phyloP scores from a whole-genome alignment of 2,113 vertebrate species.

The Eclectus roratus region DNA sequence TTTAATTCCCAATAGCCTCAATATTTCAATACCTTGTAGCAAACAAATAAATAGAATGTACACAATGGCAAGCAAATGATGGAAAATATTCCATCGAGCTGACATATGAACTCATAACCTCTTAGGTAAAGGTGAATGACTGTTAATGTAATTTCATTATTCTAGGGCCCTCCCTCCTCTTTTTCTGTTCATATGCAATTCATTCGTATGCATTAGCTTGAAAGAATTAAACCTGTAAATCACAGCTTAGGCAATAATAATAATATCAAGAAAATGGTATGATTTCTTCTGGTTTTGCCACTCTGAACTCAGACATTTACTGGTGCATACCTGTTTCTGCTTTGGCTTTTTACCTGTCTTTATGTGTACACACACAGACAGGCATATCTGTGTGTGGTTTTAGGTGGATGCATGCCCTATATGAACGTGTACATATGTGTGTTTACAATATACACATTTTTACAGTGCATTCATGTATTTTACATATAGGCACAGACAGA shows the following conservation, averaged over 20 bases:
- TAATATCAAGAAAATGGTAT: neutral
- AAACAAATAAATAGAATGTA: conserved; percentile 27
- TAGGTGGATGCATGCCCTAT: neutral
- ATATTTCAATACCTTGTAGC: conserved; percentile 37
- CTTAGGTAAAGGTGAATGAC: conserved; percentile 63
- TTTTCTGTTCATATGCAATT: conserved; percentile 7
- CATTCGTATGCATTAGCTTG: conserved; percentile 34
- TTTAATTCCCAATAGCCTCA: conserved; percentile 46
- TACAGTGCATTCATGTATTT: neutral
- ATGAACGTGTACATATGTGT: neutral
- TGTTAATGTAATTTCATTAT: conserved; percentile 56
- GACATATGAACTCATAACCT: conserved; percentile 52
- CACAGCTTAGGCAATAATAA: conserved; percentile 30
- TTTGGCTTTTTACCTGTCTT: neutral
- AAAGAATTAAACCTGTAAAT: conserved; percentile 63
- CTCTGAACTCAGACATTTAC: neutral
- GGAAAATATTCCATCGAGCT: conserved; percentile 16
- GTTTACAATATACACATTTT: neutral
- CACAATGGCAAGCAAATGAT: conserved; percentile 59
- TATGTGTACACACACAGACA: fast-evolving
- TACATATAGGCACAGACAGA: neutral
- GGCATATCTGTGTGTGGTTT: neutral
- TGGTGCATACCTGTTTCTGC: neutral
- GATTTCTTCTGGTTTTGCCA: conserved; percentile 22
- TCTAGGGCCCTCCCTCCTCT: neutral